These are phyloP conservation scores for Scrobipalpa costella DNA, from an alignment of 2,888 invertebrate species.

Conservation along the genomic window DNA sequence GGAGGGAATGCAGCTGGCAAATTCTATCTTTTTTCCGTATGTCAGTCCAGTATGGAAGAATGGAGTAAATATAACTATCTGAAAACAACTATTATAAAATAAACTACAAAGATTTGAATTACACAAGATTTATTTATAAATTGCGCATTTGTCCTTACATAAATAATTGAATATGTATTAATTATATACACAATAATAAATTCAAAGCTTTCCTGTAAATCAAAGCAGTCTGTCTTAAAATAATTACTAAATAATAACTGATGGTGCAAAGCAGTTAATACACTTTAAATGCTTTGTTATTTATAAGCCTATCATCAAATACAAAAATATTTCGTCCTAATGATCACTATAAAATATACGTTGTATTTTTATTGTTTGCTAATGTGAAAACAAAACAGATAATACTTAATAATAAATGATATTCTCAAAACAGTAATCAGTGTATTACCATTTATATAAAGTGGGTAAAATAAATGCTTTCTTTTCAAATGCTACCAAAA, in stretches of 20 bases:
- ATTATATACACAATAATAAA: slow-evolving; percentile 69
- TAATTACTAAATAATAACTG: slow-evolving; percentile 50
- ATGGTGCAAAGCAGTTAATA: slow-evolving; percentile 39
- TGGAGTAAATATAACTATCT: no score
- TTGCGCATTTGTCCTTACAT: slow-evolving; percentile 70
- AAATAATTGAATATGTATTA: slow-evolving; percentile 61
- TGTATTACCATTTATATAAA: not conserved
- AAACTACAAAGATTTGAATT: slow-evolving; percentile 77
- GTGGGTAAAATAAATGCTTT: not conserved
- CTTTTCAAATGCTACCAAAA: not conserved
- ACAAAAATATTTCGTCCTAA: slow-evolving; percentile 77
- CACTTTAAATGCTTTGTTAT: slow-evolving; percentile 66
- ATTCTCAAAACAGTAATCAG: not conserved
- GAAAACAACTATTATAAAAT: slow-evolving; percentile 55
- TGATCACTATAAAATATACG: slow-evolving; percentile 69
- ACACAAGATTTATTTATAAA: slow-evolving; percentile 72
- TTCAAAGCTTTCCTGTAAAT: slow-evolving; percentile 70
- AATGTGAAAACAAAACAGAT: not conserved
- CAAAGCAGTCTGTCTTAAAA: slow-evolving; percentile 68
- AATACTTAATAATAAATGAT: not conserved
- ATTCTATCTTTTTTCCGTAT: no score
- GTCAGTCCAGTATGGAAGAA: no score
- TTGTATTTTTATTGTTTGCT: slow-evolving; percentile 32
- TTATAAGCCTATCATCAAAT: slow-evolving; percentile 65
- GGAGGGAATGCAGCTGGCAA: no score